Base-by-base conservation (phyloP, 2,797 vertebrate genomes). In the Gobio occitaniae region DNA sequence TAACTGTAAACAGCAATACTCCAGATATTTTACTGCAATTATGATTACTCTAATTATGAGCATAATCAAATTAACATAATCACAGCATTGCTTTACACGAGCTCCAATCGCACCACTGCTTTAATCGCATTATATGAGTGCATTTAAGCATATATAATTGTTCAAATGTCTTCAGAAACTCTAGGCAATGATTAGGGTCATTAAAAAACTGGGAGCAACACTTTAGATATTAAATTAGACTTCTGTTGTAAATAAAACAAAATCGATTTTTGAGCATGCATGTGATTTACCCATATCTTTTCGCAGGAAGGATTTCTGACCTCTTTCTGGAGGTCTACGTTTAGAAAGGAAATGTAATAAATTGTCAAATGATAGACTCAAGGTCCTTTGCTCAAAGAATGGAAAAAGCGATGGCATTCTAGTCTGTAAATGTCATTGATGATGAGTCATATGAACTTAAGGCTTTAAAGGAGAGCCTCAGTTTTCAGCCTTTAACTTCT, bases 401-500 rank as follows among this genome's bases (percentile, higher is more conserved):
- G 7, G n/a, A 47, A 56, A 44, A 41, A 56, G 36, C 2, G 15
- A 25, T 63, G 41, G 25, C 54, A 59, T 82, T 61, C 38, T 21
- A 5, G 54, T 6, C 69, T 63, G 69, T 36, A 74, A 82, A 82
- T 74, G 80, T 63, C 80, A 74, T 74, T 50, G 69, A 63, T 50
- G 69, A 63, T 82, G 70, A 82, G 83, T 84, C 75, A 78, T 70
- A 6, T 84, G 63, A 84, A 84, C 59, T 66, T 12, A 68, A 54
- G 48, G 38, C 38, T 77, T 84, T 52, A 68, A 68, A 77, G 52
- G 2, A 61, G 54, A 82, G 56, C 70, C 54, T 83, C 32, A 9
- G 12, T 54, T 70, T 75, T 10, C n/a, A 80, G 69, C 72, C 66
- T 80, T 21, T 78, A 56, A 25, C 77, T 52, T 70, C 25, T 32